These are phyloP conservation scores for Lasius platythorax DNA, from an alignment of 2,888 invertebrate genomes.

Conservation along the genomic window DNA sequence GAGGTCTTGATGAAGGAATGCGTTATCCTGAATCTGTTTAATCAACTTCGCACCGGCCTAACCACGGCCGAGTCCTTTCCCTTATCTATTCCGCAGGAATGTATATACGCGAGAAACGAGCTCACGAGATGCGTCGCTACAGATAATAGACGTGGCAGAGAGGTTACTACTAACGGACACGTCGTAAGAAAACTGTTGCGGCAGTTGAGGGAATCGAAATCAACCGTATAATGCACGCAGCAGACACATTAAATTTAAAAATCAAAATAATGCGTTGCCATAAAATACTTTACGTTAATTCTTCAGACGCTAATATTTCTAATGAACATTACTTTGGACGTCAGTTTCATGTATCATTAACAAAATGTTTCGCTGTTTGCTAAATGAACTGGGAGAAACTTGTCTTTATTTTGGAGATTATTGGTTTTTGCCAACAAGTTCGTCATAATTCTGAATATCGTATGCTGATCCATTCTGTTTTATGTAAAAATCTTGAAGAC, in stretches of 20 bases:
- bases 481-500: background rate
- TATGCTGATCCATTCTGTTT: background rate
- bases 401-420: background rate
- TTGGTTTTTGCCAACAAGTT: background rate
- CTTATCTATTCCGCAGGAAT: conserved; percentile 57
- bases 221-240: conserved; percentile 3
- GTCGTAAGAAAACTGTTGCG: conserved; percentile 73
- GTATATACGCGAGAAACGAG: conserved; percentile 64
- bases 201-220: conserved; percentile 63
- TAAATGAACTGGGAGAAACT: background rate
- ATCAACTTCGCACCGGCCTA: conserved; percentile 79
- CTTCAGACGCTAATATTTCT: background rate
- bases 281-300: background rate
- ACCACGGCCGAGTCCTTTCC: conserved; percentile 72
- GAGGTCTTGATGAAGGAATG: conserved; percentile 79
- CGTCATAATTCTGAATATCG: background rate
- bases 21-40: conserved; percentile 78
- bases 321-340: background rate
- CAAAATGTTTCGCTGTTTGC: background rate
- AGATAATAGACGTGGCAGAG: conserved; percentile 12
- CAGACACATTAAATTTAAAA: background rate
- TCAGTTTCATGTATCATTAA: background rate
- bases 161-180: conserved; percentile 73
- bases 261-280: background rate
- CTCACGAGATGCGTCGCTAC: conserved; percentile 72